Evolutionary conservation across 1,140 invertebrate species (phyloP), one percentile per base, ranked within the genome.

Genomic region (Argopecten irradians): DNA sequence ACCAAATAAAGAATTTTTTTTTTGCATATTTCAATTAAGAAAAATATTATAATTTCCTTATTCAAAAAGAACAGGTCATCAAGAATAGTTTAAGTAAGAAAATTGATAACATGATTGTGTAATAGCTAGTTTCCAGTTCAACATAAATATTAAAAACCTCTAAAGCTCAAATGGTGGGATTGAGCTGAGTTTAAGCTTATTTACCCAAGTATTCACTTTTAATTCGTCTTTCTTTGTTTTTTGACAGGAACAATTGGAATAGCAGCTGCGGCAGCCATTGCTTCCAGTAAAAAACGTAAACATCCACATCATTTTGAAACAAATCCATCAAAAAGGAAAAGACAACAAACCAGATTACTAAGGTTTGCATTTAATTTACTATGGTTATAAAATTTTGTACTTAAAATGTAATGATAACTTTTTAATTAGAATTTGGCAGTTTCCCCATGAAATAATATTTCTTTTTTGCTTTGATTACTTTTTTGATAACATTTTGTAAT

Each of bases 281-380:
- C 98, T 11, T 99, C 98, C 22, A 98, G 98, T 0, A 99, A 99
- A 95, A 99, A 99, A 94, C 96, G 98, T 90, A 99, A 99, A 96
- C 96, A 98, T 93, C 98, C 98, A 41, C 98, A 99, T 96, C 98
- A 98, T 93, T 99, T 99, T 96, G 98, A 99, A 96, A 99, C 98
- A 86, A 99, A 99, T 97, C 98, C 99, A 9, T 99, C 98, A 71
- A 98, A 99, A 86, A 96, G 98, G 91, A 99, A 99, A 96, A 96
- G 99, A 89, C 99, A 99, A 96, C 98, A 99, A 96, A 99, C 99
- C 94, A 97, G 99, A 93, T 96, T 99, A 90, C 96, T 99, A 83
- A 97, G 96, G 98, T 98, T 95, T 71, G 43, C 22, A 46, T 46
- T 19, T 46, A 11, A 39, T 5, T 39, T 39, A 39, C 14, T 46